Conservation (phyloP, 2,113 vertebrate genomes). For the Trachemys scripta region DNA sequence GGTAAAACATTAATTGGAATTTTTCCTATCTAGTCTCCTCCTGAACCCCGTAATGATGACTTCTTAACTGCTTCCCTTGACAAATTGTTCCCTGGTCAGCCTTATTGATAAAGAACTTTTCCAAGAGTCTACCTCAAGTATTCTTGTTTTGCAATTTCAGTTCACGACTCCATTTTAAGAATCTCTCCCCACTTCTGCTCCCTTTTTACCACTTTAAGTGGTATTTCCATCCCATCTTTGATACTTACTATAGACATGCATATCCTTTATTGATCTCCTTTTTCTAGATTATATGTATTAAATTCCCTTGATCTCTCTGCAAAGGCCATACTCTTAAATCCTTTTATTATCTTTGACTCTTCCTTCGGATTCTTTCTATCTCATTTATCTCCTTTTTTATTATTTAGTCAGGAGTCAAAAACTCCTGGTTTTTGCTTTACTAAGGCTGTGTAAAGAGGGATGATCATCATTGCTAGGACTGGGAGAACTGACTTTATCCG, state of each 20-base stretch:
- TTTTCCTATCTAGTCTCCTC: not conserved
- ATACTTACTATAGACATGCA: not conserved
- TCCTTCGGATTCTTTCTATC: not conserved
- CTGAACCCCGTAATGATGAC: not conserved
- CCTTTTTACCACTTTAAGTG: not conserved
- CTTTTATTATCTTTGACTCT: not conserved
- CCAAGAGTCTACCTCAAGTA: not conserved
- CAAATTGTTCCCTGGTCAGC: not conserved
- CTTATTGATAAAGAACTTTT: not conserved
- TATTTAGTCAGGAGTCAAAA: not conserved
- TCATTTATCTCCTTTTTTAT: not conserved
- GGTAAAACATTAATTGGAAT: not conserved
- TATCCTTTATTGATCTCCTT: not conserved
- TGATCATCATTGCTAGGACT: not conserved
- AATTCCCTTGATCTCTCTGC: not conserved
- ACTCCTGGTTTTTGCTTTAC: not conserved
- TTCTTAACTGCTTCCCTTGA: not conserved
- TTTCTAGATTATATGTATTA: not conserved
- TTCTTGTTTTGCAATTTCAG: not conserved
- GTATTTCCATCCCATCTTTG: not conserved
- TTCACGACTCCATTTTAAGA: not conserved
- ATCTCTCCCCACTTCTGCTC: not conserved
- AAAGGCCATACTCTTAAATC: not conserved
- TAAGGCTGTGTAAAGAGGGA: not conserved
- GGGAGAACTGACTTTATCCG: not conserved